Percentiles rank a stretch among this genome's conserved stretches.
phyloP scores from a whole-genome alignment of 2,797 vertebrate genomes.

The Catamblyrhynchus diadema region DNA sequence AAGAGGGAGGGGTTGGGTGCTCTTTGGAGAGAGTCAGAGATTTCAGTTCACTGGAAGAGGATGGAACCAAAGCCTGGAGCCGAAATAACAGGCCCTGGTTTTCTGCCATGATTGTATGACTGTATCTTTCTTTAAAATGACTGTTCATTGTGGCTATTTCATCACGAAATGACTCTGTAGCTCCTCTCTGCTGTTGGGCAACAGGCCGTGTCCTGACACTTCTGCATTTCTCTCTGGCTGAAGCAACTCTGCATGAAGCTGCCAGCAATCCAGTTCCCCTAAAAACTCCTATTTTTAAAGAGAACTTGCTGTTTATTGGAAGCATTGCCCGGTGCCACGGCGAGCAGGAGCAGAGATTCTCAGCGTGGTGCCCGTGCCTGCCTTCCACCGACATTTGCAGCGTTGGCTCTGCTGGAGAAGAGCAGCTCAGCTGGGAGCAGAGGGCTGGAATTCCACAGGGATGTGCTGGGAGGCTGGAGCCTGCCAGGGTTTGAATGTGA shows the following conservation, averaged over 20 bases:
- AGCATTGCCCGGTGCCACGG: neutral
- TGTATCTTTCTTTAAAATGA: neutral
- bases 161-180: neutral
- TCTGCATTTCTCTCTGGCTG: neutral
- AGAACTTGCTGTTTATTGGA: neutral
- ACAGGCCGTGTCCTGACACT: neutral
- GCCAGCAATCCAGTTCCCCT: neutral
- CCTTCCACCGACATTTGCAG: rapidly evolving
- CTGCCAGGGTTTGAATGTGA: neutral
- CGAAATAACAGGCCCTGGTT: neutral
- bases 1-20: neutral
- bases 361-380: rapidly evolving
- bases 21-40: neutral
- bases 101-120: neutral
- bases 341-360: neutral
- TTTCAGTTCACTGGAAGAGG: neutral
- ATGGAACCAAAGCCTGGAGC: neutral
- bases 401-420: neutral
- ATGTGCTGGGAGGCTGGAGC: neutral
- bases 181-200: neutral
- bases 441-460: neutral
- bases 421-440: neutral
- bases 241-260: neutral
- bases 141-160: neutral
- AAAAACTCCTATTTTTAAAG: neutral